These are phyloP conservation scores for Vanessa atalanta DNA, from an alignment of 1,140 invertebrate genomes.

Conservation along the genomic window DNA sequence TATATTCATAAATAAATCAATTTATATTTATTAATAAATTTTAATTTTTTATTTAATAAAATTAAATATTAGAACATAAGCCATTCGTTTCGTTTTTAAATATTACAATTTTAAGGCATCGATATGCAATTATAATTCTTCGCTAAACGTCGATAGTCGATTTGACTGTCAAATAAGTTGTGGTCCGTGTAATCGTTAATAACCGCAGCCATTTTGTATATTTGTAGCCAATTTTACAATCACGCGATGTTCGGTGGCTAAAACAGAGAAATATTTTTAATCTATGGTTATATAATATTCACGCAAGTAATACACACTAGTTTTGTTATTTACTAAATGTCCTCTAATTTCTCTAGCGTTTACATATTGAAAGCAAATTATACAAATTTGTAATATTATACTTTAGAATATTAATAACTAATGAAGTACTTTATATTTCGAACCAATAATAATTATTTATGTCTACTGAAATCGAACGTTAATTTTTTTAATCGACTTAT, in stretches of 20 bases:
- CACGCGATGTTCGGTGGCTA: constrained; percentile 31
- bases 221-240: constrained; percentile 3
- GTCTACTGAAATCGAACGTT: too few species aligned
- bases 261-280: not conserved
- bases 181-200: constrained; percentile 59
- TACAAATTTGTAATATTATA: too few species aligned
- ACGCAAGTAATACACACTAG: not conserved
- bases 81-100: constrained; percentile 1
- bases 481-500: too few species aligned
- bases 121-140: constrained; percentile 52
- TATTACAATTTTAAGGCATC: constrained; percentile 27
- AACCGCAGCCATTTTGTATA: constrained; percentile 32
- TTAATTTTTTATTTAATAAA: constrained; percentile 1
- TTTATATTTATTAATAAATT: too few species aligned
- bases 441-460: too few species aligned
- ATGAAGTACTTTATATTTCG: too few species aligned
- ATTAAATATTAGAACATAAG: not conserved
- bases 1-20: too few species aligned
- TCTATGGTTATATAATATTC: not conserved
- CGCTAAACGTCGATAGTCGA: constrained; percentile 39
- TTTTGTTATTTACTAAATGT: not conserved
- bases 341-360: not conserved
- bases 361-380: too few species aligned
- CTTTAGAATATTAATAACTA: too few species aligned
- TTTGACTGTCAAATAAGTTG: constrained; percentile 49